Percentiles rank a stretch among this genome's conserved stretches.
phyloP scores from a whole-genome alignment of 2,797 vertebrate species.

The Tinamus major region DNA sequence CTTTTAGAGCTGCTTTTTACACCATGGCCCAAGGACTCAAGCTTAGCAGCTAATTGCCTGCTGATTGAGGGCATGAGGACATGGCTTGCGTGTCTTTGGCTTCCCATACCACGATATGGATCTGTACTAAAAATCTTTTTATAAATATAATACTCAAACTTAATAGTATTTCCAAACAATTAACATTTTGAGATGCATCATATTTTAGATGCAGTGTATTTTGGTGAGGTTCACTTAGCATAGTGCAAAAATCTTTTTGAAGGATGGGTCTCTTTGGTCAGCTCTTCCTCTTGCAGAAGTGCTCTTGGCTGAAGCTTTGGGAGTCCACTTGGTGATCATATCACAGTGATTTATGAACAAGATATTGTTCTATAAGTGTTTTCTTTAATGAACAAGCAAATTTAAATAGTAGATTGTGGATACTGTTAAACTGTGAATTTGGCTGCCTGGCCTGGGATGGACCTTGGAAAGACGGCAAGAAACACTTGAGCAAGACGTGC shows the following conservation, averaged over 20 bases:
- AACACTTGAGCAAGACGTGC: not conserved
- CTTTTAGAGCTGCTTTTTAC: not conserved
- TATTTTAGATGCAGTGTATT: not conserved
- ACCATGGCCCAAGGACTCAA: not conserved
- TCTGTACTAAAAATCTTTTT: not conserved
- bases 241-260: conserved; percentile 18
- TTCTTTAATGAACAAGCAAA: not conserved
- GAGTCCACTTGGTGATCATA: not conserved
- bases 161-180: not conserved
- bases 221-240: not conserved
- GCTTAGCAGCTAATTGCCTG: not conserved
- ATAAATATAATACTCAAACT: not conserved
- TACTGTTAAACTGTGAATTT: not conserved
- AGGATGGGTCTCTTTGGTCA: not conserved
- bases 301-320: not conserved
- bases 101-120: not conserved
- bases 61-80: not conserved
- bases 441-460: not conserved
- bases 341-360: conserved; percentile 28
- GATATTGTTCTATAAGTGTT: not conserved
- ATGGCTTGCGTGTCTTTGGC: not conserved
- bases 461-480: not conserved
- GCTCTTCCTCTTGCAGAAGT: conserved; percentile 13
- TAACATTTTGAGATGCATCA: not conserved
- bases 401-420: not conserved